A percentile compares a stretch with the other conserved stretches of the same genome.
Evolutionary conservation across 2,888 invertebrate species (phyloP).

Genomic region (Folsomia manolachei): DNA sequence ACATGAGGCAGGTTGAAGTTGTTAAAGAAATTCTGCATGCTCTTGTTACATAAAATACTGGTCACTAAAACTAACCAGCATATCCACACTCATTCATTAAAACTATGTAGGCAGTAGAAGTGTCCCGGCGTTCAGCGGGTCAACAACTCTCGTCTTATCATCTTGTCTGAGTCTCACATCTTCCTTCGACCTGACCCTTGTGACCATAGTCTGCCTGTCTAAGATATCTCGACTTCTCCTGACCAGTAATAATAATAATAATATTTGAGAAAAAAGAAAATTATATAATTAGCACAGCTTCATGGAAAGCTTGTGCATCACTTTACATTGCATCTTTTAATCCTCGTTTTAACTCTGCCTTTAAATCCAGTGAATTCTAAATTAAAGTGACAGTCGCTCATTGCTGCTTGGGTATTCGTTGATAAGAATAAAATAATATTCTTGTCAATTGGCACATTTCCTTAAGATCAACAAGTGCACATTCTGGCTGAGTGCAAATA

Average conservation of each 20-base stretch:
- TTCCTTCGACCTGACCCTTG: background rate
- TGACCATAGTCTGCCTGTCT: background rate
- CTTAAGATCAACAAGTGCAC: no score
- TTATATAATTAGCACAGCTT: no score
- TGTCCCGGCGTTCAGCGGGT: constrained; percentile 20
- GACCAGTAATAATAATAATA: background rate
- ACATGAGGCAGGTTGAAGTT: background rate
- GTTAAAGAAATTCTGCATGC: background rate
- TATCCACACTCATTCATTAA: constrained; percentile 18
- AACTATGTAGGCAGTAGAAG: constrained; percentile 4
- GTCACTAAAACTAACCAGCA: no score
- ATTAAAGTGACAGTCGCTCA: background rate
- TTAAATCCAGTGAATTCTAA: background rate
- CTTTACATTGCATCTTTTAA: background rate
- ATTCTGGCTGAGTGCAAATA: no score
- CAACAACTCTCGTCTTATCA: constrained; percentile 18
- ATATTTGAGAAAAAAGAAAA: no score
- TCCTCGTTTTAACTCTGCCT: background rate
- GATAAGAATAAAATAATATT: no score
- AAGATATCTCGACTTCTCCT: background rate
- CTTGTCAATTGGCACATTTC: no score
- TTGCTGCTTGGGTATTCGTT: no score
- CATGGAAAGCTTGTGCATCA: no score
- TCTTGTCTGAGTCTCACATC: constrained; percentile 13
- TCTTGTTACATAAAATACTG: no score